Evolutionary conservation across 2,888 invertebrate species (phyloP).

Genomic region (Lasioglossum lativentre): DNA sequence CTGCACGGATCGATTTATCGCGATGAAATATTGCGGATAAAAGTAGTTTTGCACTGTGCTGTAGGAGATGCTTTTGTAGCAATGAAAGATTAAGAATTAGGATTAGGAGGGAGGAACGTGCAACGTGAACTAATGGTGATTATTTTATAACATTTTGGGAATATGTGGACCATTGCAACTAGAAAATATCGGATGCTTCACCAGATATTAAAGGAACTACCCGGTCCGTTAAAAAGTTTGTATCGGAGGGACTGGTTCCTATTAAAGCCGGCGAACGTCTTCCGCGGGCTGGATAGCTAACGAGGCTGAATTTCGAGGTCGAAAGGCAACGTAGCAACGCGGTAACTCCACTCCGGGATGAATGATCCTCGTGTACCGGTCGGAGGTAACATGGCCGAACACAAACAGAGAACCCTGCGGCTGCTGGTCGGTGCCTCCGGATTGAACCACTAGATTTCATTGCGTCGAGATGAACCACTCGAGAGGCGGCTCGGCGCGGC

Average conservation of each 20-base stretch:
- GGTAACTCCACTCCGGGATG: constrained; percentile 34
- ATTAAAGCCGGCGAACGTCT: not conserved
- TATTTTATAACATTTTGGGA: not conserved
- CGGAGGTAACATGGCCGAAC: constrained; percentile 60
- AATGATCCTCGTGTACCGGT: constrained; percentile 67
- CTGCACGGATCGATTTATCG: not conserved
- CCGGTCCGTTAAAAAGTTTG: not conserved
- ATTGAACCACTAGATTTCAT: constrained; percentile 70
- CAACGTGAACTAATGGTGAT: not conserved
- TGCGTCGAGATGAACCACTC: constrained; percentile 69
- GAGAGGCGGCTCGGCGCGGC: constrained; percentile 47
- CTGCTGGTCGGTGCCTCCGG: constrained; percentile 46
- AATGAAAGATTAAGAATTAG: not conserved
- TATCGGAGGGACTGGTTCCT: not conserved
- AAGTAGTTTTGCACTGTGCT: not conserved
- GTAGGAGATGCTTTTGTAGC: too few species aligned
- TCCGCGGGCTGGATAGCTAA: constrained; percentile 25
- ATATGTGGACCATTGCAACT: not conserved
- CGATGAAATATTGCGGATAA: not conserved
- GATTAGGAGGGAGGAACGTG: not conserved
- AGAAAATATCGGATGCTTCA: not conserved
- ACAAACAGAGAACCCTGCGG: constrained; percentile 60
- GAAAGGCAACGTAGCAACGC: constrained; percentile 50
- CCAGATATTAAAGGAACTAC: not conserved
- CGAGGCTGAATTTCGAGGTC: constrained; percentile 43